Base-by-base conservation (phyloP, 1,140 invertebrate genomes). In the Pararge aegeria region DNA sequence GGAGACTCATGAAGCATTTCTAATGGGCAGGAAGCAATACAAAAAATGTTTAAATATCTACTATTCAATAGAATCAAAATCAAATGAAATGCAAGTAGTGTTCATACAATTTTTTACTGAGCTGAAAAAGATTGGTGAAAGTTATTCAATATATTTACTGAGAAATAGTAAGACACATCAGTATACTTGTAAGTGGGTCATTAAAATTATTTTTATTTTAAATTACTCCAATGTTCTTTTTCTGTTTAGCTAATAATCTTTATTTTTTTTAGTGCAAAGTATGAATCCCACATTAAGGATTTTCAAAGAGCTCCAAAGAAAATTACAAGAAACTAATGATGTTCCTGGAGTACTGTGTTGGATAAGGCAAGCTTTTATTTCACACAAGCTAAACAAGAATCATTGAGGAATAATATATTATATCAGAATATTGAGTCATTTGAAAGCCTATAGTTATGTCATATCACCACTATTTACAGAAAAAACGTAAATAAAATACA, bases 71-170 rank as follows among this genome's bases (percentile, higher is more conserved):
- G 80, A 89, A 66, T 69, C 67, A 2, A 78, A 57, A 68, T 69
- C 44, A 38, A 61, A 56, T 27, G 64, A 73, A 19, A 70, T 61
- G 21, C 80, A 86, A 59, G 59, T 68, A 20, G 75, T 87, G 38
- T 86, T 75, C 70, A 20, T 87, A 15, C 83, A 87, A 50, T 89
- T 83, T 60, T 89, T 87, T 61, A 83, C 81, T 24, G 83, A 89
- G 71, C 34, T 69, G 24, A 86, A 78, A 57, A 89, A 78, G 42
- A 82, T 86, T 40, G 67, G 70, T 42, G 78, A 82, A 55, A 72
- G 77, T 37, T 82, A 83, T 63, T 83, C 81, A n/a, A 55, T 84
- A 5, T 37, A 69, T 13, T 63, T 87, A 38, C 1, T 58, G 21
- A 71, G 72, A 53, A 58, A 89, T 49, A 57, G 55, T 10, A 73